Percentiles rank a stretch among this genome's conserved stretches.
phyloP scores from a whole-genome alignment of 2,888 invertebrate genomes.

The Teleiodes luculella region DNA sequence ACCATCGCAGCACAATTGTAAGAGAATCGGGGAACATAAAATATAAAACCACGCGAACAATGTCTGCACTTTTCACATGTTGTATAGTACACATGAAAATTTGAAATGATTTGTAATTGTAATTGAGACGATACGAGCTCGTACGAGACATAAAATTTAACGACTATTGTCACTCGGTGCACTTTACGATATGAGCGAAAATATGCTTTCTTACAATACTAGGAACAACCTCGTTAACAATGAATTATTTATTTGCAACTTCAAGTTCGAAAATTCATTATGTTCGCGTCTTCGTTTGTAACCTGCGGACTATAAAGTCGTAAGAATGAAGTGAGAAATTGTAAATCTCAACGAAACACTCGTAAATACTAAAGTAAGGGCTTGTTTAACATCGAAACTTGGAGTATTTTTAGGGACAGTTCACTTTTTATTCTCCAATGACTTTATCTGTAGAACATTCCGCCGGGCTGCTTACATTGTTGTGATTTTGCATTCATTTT shows the following conservation, averaged over 20 bases:
- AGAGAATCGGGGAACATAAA: slow-evolving; percentile 32
- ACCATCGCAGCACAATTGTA: slow-evolving; percentile 17
- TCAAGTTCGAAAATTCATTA: slow-evolving; percentile 61
- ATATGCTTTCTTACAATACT: slow-evolving; percentile 65
- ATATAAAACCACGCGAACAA: slow-evolving; percentile 40
- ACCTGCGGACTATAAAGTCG: slow-evolving; percentile 42
- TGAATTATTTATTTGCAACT: slow-evolving; percentile 72
- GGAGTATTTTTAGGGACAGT: slow-evolving; percentile 27
- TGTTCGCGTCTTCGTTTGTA: slow-evolving; percentile 47
- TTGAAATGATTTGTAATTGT: slow-evolving; percentile 76
- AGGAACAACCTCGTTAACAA: slow-evolving; percentile 56
- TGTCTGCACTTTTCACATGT: slow-evolving; percentile 50
- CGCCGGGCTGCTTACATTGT: slow-evolving; percentile 9
- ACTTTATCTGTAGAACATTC: slow-evolving; percentile 27
- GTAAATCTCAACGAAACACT: slow-evolving; percentile 46
- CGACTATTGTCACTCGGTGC: slow-evolving; percentile 65
- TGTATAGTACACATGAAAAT: slow-evolving; percentile 58
- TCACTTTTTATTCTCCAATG: slow-evolving; percentile 39
- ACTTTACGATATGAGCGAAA: slow-evolving; percentile 71
- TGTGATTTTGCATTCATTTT: slow-evolving; percentile 1
- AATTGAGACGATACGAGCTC: slow-evolving; percentile 65
- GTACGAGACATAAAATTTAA: slow-evolving; percentile 67
- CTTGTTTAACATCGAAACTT: slow-evolving; percentile 41
- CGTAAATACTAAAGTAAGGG: slow-evolving; percentile 45
- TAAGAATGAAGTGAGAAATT: slow-evolving; percentile 49